A percentile compares a stretch with the other conserved stretches of the same genome.
phyloP scores from a whole-genome alignment of 1,140 invertebrate species.

The Centruroides vittatus region DNA sequence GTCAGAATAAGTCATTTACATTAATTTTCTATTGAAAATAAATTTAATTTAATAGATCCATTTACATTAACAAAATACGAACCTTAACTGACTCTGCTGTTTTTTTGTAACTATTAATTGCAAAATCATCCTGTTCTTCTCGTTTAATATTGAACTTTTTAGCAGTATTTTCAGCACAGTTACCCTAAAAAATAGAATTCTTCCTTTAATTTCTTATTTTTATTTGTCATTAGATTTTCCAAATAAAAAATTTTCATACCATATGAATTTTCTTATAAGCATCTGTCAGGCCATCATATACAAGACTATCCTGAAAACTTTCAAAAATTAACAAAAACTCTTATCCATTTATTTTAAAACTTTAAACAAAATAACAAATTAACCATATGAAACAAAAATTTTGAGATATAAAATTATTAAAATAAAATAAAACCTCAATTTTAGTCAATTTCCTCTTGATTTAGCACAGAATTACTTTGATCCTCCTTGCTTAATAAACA shows the following conservation, averaged over 20 bases:
- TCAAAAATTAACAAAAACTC: conserved; percentile 8
- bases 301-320: conserved; percentile 68
- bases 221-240: neutral
- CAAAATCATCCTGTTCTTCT: conserved; percentile 87
- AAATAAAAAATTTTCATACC: conserved; percentile 29
- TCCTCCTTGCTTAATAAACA: no score
- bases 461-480: no score
- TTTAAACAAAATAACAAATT: no score
- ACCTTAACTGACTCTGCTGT: conserved; percentile 51
- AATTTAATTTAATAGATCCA: no score
- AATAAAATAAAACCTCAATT: no score
- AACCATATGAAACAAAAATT: no score
- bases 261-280: conserved; percentile 97
- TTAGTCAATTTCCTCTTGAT: no score
- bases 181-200: conserved; percentile 42
- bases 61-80: neutral
- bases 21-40: no score
- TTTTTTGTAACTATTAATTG: conserved; percentile 83
- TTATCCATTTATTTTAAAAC: no score
- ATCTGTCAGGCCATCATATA: conserved; percentile 91
- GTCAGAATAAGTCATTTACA: no score
- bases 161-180: conserved; percentile 94
- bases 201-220: neutral
- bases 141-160: conserved; percentile 75
- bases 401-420: no score